Base-by-base conservation (phyloP, 2,888 invertebrate species). In the Drosophila mulleri region DNA sequence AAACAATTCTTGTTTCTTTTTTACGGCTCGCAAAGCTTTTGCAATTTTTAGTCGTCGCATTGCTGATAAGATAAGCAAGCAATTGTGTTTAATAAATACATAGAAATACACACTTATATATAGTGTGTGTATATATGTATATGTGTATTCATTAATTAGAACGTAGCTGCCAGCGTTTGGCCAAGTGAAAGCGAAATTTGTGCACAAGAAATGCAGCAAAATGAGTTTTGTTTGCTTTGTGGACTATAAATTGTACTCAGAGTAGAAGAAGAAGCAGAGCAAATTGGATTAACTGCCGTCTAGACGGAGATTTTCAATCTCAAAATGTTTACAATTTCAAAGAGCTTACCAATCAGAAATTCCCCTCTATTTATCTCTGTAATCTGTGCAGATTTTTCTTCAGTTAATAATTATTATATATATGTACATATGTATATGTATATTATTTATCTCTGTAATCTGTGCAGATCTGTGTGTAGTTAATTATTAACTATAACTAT, bases 61-160 rank as follows among this genome's bases (percentile, higher is more conserved):
- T 78, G 42, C 65, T 75, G 78, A 78, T 78, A 79, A 78, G 78
- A 78, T 78, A 78, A 75, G 72, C 23, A 4, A 35, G 29, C 26
- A 56, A 52, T 56, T 57, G 68, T 72, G 45, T 47, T 52, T 14
- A 53, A n/a, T 37, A 45, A 32, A 23, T 54, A 52, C 26, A 12
- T 26, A 48, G 42, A 29, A 32, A 23, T 54, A 52, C 26, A 12
- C 20, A 48, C 42, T 23, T 23, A 29, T 1, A 6, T 2, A n/a
- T 23, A 37, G 29, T 29, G 29, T 29, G 29, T 35, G n/a, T 53
- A 54, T 32, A 9, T 23, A 58, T 52, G 16, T 18, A 47, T 48
- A 12, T 16, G 4, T 20, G 1, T 16, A 41, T 23, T 42, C 58
- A 14, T 3, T 26, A 20, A 12, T 8, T n/a, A 48, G 53, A 62